Conservation (phyloP, 1,140 invertebrate genomes). For the Pseudomyrmex gracilis region DNA sequence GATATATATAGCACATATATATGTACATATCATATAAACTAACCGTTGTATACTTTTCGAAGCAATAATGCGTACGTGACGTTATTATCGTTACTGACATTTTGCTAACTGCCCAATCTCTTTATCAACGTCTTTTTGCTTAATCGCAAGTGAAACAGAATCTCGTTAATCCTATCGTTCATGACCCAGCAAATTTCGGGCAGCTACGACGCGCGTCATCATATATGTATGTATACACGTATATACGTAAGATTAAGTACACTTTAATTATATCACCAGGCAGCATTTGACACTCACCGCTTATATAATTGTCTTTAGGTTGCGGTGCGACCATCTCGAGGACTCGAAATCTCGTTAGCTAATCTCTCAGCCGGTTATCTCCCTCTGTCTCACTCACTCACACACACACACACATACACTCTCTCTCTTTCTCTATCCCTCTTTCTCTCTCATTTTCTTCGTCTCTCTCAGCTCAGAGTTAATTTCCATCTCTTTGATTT, state of each 20-base stretch:
- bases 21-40: too few species aligned
- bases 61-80: too few species aligned
- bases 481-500: slow-evolving; percentile 84
- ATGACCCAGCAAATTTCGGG: slow-evolving; percentile 38
- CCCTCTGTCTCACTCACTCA: not conserved
- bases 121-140: not conserved
- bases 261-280: slow-evolving; percentile 61
- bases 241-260: slow-evolving; percentile 56
- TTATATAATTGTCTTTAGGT: slow-evolving; percentile 67
- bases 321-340: slow-evolving; percentile 60
- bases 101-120: slow-evolving; percentile 13
- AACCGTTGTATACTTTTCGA: too few species aligned
- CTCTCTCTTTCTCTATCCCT: not conserved
- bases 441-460: not conserved
- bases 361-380: slow-evolving; percentile 68
- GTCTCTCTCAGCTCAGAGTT: slow-evolving; percentile 63
- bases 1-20: not conserved
- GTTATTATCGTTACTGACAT: slow-evolving; percentile 6
- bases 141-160: slow-evolving; percentile 37
- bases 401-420: not conserved
- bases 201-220: slow-evolving; percentile 31
- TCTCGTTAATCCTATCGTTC: slow-evolving; percentile 51
- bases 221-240: not conserved
- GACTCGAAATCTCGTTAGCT: slow-evolving; percentile 75
- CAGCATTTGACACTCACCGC: slow-evolving; percentile 60